A percentile compares a stretch with the other conserved stretches of the same genome.
Evolutionary conservation across 2,797 vertebrate species (phyloP).

Genomic region (Lerista edwardsae): DNA sequence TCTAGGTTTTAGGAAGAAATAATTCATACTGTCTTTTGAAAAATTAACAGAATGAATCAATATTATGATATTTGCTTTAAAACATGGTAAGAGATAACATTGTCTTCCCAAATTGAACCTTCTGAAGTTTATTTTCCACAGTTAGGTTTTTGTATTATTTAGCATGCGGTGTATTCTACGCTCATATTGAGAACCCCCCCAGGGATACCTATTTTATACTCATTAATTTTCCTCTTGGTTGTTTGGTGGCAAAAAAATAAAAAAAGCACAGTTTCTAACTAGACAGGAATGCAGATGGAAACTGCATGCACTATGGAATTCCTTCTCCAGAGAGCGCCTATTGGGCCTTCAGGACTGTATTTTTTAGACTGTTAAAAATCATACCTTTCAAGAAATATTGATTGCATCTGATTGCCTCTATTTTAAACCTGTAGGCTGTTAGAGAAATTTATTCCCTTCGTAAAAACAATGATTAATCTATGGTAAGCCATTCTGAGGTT

Average conservation of each 20-base stretch:
- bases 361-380: no score
- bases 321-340: no score
- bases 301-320: no score
- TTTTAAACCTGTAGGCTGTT: no score
- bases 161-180: not conserved
- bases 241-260: not conserved
- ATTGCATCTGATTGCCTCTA: no score
- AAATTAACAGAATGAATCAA: not conserved
- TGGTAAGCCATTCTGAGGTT: no score
- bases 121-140: not conserved
- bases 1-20: constrained; percentile 14
- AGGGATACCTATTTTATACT: not conserved
- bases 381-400: no score
- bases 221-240: no score
- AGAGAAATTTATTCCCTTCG: no score
- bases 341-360: no score
- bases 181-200: not conserved
- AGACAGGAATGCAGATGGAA: not conserved
- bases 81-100: not conserved
- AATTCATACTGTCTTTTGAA: not conserved
- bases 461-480: no score
- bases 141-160: not conserved
- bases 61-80: not conserved
- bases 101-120: not conserved
- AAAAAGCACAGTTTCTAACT: not conserved